Percentiles rank a stretch among this genome's conserved stretches.
Evolutionary conservation across 2,888 invertebrate genomes (phyloP).

Genomic region (Drosophila affinis): DNA sequence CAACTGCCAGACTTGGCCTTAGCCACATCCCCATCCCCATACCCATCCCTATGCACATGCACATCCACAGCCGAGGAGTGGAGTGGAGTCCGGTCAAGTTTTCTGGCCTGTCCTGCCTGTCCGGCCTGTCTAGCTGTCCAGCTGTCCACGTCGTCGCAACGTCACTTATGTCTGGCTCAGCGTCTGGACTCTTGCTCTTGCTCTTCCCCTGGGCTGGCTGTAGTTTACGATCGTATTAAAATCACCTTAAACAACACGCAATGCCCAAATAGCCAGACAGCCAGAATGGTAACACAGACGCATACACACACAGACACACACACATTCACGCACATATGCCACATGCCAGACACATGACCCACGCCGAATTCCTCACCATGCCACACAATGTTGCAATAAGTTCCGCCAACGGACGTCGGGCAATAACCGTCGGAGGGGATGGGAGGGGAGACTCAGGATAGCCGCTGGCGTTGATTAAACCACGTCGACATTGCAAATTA

Average conservation of each 20-base stretch:
- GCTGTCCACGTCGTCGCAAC: conserved; percentile 48
- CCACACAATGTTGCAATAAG: conserved; percentile 74
- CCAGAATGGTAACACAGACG: conserved; percentile 28
- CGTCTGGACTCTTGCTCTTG: conserved; percentile 53
- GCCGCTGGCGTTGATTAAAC: conserved; percentile 73
- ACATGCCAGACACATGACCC: conserved; percentile 45
- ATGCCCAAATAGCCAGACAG: conserved; percentile 68
- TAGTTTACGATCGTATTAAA: conserved; percentile 80
- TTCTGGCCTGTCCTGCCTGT: conserved; percentile 9
- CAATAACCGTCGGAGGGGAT: background rate
- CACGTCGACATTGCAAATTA: conserved; percentile 78
- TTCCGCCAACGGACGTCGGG: conserved; percentile 51
- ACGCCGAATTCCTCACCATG: conserved; percentile 53
- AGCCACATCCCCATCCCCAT: background rate
- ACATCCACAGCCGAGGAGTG: background rate
- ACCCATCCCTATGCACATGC: background rate
- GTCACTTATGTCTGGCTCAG: conserved; percentile 70
- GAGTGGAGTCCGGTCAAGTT: conserved; percentile 41
- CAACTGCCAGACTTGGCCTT: conserved; percentile 42
- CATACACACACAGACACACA: background rate
- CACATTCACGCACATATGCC: too few species aligned
- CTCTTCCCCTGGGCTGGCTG: conserved; percentile 59
- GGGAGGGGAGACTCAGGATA: background rate
- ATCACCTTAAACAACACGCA: conserved; percentile 79
- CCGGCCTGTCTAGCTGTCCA: conserved; percentile 8